Evolutionary conservation across 2,797 vertebrate genomes (phyloP).

Genomic region (Haliaeetus vocifer): DNA sequence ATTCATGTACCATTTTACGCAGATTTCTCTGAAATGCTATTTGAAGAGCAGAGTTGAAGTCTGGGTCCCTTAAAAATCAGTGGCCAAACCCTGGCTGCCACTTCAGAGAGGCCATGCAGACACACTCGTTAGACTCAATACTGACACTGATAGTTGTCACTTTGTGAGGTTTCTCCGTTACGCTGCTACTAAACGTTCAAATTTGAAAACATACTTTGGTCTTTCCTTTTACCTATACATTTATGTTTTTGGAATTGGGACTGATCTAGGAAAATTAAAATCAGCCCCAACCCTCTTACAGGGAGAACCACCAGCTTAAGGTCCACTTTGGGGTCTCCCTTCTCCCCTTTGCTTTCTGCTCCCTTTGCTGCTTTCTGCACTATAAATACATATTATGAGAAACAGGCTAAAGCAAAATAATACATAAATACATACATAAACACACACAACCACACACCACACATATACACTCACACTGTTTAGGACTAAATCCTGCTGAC

Average conservation of each 20-base stretch:
- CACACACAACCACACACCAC: not conserved
- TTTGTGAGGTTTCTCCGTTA: not conserved
- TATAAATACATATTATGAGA: not conserved
- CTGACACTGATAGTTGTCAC: not conserved
- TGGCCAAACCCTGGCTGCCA: not conserved
- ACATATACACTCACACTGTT: not conserved
- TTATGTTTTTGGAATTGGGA: not conserved
- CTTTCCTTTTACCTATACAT: not conserved
- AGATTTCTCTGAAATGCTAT: not conserved
- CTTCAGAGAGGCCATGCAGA: not conserved
- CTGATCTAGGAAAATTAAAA: not conserved
- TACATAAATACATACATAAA: not conserved
- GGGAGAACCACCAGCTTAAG: not conserved
- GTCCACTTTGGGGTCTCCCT: not conserved
- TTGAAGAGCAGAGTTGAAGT: not conserved
- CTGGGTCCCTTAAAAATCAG: not conserved
- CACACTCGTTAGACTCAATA: not conserved
- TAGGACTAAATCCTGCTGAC: not conserved
- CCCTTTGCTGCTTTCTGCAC: not conserved
- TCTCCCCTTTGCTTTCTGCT: not conserved
- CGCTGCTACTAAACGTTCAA: rapidly evolving
- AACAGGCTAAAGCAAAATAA: not conserved
- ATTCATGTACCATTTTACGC: not conserved
- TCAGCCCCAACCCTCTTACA: not conserved
- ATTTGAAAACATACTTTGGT: not conserved